phyloP scores from a whole-genome alignment of 2,113 vertebrate species.

The Cavia porcellus region DNA sequence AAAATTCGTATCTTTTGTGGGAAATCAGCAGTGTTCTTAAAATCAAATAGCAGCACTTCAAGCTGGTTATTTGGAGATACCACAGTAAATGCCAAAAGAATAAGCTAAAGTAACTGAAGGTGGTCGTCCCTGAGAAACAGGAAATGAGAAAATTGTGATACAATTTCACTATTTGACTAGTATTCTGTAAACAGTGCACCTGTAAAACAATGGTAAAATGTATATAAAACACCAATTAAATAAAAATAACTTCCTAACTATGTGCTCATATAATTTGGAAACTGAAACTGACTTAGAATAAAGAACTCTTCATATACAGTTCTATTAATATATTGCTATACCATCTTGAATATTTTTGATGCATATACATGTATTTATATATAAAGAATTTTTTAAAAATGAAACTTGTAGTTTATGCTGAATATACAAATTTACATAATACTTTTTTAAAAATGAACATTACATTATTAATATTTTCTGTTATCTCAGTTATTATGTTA shows the following conservation, averaged over 20 bases:
- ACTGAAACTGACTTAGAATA: neutral
- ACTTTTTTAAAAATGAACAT: neutral
- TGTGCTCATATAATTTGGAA: constrained; percentile 29
- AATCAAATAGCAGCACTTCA: neutral
- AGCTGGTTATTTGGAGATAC: neutral
- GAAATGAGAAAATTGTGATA: neutral
- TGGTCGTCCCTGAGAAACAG: neutral
- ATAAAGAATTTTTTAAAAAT: neutral
- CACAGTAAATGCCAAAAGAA: neutral
- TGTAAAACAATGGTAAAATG: constrained; percentile 16
- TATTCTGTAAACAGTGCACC: neutral
- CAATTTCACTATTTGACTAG: neutral
- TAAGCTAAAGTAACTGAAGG: neutral
- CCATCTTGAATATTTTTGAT: constrained; percentile 24
- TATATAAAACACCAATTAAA: constrained; percentile 14
- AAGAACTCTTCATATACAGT: constrained; percentile 4
- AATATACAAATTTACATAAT: neutral
- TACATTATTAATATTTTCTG: neutral
- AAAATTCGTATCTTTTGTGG: neutral
- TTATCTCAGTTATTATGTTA: constrained; percentile 29
- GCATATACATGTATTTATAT: neutral
- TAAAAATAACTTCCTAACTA: constrained; percentile 14
- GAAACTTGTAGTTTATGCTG: neutral
- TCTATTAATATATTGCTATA: neutral
- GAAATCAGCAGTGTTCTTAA: neutral